Evolutionary conservation across 2,797 vertebrate species (phyloP), one percentile per base, ranked within the genome.

Genomic region (Hippoglossus hippoglossus): DNA sequence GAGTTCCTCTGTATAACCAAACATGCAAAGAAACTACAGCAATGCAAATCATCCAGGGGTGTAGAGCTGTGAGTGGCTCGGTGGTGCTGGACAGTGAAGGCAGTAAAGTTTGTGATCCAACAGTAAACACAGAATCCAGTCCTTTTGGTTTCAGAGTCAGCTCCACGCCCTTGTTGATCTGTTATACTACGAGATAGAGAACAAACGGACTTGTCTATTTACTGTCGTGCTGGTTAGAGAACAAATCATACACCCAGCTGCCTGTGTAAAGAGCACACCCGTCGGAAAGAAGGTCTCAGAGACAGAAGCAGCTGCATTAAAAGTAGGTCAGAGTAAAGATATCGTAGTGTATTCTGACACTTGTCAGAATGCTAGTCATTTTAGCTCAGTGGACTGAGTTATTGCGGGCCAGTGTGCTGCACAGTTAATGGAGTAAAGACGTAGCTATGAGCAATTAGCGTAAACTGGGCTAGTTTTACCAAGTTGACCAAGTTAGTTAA

Each of bases 131-230:
- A 66, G 21, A 55, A 10, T 62, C 15, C 3, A 49, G 47, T 19
- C 26, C 16, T 39, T 19, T 19, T 19, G 18, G 44, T 53, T 63
- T 56, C 55, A 31, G 31, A 46, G 11, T 22, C 11, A 46, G 46
- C 7, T 39, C 22, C 50, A 56, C 47, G 44, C 34, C 39, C 52
- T 41, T 65, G 22, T 12, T 31, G n/a, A 34, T 65, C 56, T 34
- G 21, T 62, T 18, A 26, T 31, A 36, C 47, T 67, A 28, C 22
- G 7, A 44, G 19, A 52, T 19, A 21, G 21, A 49, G 4, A 60
- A 41, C 12, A 44, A 59, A 54, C 0, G 22, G 26, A n/a, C 10
- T 24, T 50, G 5, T 5, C 21, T 1, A 55, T 44, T 58, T 51
- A 9, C 12, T 25, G 5, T 25, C 15, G 51, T 56, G 3, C 21